Base-by-base conservation (phyloP, 2,888 invertebrate species). In the Tryphoninae sp. region DNA sequence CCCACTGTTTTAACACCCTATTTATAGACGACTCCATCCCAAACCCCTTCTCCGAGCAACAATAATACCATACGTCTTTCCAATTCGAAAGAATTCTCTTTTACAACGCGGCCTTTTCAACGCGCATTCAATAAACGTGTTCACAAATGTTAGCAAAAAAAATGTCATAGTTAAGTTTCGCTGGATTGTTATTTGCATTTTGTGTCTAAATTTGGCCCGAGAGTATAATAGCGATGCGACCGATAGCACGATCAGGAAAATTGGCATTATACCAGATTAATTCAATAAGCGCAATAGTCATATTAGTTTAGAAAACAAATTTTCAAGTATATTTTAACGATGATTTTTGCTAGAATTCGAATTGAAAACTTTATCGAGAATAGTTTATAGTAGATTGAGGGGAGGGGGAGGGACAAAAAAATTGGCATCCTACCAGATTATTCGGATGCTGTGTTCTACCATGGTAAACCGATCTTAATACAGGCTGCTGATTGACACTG, bases 371-470 rank as follows among this genome's bases (percentile, higher is more conserved):
- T 83, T 55, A 80, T 75, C 78, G 80, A 67, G 64, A 74, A 80
- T 74, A 78, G 74, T 49, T 67, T 9, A 0, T 2, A 79, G 61
- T 68, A 82, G 69, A 42, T 33, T 23, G 23, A 81, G 58, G 0
- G 19, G 13, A n/a, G 13, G 26, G 22, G 72, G 33, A 7, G 16
- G 58, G 0, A 22, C 13, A 68, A 59, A 74, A 64, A 68, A 67
- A 77, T 71, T 51, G 51, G 71, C 55, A 58, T 67, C 72, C 83
- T 88, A 91, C 91, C 90, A 91, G 87, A 84, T 91, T 91, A 76
- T 91, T 91, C 19, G 89, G 85, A 80, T 89, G 88, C 59, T 88
- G 90, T 61, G 79, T 80, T 77, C 85, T 84, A 72, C 86, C 84
- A 53, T 86, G 85, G 82, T 86, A 85, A 78, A 78, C 65, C 26